A percentile compares a stretch with the other conserved stretches of the same genome.
Evolutionary conservation across 2,797 vertebrate genomes (phyloP).

Genomic region (Smutsia temminckii): DNA sequence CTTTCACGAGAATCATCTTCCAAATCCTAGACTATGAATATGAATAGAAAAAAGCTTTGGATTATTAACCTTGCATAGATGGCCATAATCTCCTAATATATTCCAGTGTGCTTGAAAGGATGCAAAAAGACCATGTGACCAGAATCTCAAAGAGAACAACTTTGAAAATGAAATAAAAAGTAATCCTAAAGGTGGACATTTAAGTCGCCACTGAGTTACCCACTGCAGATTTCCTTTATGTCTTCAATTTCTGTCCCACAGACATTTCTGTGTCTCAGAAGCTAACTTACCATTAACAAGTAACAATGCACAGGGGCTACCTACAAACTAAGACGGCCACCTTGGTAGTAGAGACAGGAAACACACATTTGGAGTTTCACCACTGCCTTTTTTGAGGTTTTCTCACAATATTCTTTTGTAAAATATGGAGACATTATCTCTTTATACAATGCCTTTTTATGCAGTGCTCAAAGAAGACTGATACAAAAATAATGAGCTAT

Average conservation of each 20-base stretch:
- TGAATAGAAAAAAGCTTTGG: background rate
- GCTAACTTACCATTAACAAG: background rate
- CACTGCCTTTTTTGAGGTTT: background rate
- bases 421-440: background rate
- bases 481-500: background rate
- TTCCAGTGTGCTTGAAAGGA: background rate
- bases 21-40: background rate
- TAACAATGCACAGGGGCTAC: background rate
- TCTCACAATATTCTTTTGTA: background rate
- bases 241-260: background rate
- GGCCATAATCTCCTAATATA: background rate
- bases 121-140: background rate
- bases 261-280: background rate
- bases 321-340: background rate
- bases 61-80: background rate
- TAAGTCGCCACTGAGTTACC: background rate
- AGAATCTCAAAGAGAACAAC: background rate
- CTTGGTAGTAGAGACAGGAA: background rate
- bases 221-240: background rate
- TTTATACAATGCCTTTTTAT: background rate
- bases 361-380: background rate
- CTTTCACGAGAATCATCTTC: background rate
- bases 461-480: background rate
- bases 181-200: background rate
- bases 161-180: conserved; percentile 15